These are phyloP conservation scores for Tipula lateralis DNA, from an alignment of 2,888 invertebrate genomes.

Conservation along the genomic window DNA sequence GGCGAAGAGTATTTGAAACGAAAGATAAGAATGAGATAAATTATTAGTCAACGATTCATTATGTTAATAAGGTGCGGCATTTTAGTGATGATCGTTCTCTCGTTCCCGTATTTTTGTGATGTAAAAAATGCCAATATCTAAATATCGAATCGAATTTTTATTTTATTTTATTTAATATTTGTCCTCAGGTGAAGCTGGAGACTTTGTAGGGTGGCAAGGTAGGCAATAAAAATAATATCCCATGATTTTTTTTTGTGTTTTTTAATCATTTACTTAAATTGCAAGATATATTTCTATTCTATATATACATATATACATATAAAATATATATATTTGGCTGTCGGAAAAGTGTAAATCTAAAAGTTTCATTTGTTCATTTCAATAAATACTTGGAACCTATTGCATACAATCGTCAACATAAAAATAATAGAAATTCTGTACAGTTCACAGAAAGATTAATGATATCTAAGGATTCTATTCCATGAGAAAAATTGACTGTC, in stretches of 20 bases:
- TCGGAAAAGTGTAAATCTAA: no score
- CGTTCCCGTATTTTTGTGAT: background rate
- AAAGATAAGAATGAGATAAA: no score
- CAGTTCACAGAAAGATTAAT: no score
- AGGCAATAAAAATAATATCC: conserved; percentile 48
- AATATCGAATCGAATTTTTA: conserved; percentile 26
- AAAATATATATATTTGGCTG: background rate
- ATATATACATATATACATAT: background rate
- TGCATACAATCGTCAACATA: no score
- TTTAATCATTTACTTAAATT: background rate
- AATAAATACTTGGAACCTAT: no score
- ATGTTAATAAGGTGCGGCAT: background rate
- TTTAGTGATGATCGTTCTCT: background rate
- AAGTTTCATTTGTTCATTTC: no score
- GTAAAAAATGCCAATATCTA: background rate
- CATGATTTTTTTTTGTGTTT: background rate
- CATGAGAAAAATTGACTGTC: no score
- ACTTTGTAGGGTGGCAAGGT: conserved; percentile 74
- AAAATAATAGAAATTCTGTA: no score
- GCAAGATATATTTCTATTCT: background rate
- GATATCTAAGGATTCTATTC: no score
- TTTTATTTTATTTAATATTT: conserved; percentile 33
- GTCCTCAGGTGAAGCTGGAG: conserved; percentile 65
- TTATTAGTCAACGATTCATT: no score
- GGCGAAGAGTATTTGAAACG: no score